A percentile compares a stretch with the other conserved stretches of the same genome.
Evolutionary conservation across 2,113 vertebrate genomes (phyloP).

Genomic region (Hippolais icterina): DNA sequence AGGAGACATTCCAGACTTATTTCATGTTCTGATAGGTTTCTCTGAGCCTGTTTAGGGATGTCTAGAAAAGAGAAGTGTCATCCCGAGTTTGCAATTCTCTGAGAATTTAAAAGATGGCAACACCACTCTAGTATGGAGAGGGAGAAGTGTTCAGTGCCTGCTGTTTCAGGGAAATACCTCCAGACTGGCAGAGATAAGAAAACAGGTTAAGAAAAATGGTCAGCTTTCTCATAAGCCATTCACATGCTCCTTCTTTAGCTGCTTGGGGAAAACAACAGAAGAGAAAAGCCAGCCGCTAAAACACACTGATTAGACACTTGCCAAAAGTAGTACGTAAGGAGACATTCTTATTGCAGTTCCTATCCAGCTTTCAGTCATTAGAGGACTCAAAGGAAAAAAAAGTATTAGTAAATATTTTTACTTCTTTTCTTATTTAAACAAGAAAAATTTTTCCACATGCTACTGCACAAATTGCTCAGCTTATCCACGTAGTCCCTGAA

Average conservation of each 20-base stretch:
- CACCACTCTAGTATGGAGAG: not conserved
- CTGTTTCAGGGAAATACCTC: not conserved
- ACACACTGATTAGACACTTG: not conserved
- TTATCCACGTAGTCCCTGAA: not conserved
- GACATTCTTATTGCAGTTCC: not conserved
- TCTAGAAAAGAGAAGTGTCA: not conserved
- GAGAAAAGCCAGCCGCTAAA: not conserved
- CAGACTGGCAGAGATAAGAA: not conserved
- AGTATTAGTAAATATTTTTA: not conserved
- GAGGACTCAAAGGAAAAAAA: not conserved
- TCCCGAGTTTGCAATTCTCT: not conserved
- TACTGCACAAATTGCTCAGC: not conserved
- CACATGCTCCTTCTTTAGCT: not conserved
- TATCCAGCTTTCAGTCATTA: not conserved
- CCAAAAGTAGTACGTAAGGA: not conserved
- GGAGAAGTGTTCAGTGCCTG: not conserved
- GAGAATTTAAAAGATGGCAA: not conserved
- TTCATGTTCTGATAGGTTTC: not conserved
- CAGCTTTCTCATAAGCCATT: not conserved
- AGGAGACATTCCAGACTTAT: not conserved
- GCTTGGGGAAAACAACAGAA: not conserved
- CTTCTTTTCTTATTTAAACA: not conserved
- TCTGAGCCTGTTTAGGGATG: not conserved
- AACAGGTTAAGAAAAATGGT: conserved; percentile 24
- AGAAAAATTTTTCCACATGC: not conserved